Percentiles rank a stretch among this genome's conserved stretches.
Evolutionary conservation across 1,140 invertebrate genomes (phyloP).

Genomic region (Trypoxylus dichotomus): DNA sequence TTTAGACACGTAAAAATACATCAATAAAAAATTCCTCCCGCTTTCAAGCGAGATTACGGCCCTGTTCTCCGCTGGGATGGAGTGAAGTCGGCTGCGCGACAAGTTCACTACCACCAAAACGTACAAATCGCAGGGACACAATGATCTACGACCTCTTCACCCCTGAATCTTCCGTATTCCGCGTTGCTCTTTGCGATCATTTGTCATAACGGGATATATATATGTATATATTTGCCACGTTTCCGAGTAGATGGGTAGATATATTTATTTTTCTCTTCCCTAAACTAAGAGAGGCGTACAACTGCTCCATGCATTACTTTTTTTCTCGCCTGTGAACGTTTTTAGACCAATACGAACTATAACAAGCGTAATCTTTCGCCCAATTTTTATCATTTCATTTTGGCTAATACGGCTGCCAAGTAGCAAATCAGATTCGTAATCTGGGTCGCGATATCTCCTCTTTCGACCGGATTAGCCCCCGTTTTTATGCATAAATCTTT

Average conservation of each 20-base stretch:
- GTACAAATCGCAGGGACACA: constrained; percentile 43
- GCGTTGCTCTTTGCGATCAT: constrained; percentile 30
- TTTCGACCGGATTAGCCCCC: neutral
- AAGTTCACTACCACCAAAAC: constrained; percentile 40
- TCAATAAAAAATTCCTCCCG: neutral
- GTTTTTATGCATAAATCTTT: constrained; percentile 7
- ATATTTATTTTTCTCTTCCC: neutral
- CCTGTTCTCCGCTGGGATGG: constrained; percentile 31
- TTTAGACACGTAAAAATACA: neutral
- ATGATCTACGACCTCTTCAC: constrained; percentile 42
- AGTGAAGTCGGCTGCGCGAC: constrained; percentile 35
- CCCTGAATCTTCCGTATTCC: constrained; percentile 31
- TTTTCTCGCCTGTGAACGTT: too few relatives aligned
- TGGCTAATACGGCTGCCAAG: neutral
- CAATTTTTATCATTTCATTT: neutral
- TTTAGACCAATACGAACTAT: too few relatives aligned
- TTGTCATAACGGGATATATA: constrained; percentile 26
- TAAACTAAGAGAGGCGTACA: too few relatives aligned
- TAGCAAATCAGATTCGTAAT: constrained; percentile 1
- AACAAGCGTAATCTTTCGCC: neutral
- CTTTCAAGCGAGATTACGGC: neutral
- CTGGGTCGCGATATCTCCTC: neutral
- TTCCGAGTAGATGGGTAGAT: neutral
- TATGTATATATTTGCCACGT: neutral
- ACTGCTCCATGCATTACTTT: too few relatives aligned